Conservation (phyloP, 2,888 invertebrate genomes). For the Terebella lapidaria region DNA sequence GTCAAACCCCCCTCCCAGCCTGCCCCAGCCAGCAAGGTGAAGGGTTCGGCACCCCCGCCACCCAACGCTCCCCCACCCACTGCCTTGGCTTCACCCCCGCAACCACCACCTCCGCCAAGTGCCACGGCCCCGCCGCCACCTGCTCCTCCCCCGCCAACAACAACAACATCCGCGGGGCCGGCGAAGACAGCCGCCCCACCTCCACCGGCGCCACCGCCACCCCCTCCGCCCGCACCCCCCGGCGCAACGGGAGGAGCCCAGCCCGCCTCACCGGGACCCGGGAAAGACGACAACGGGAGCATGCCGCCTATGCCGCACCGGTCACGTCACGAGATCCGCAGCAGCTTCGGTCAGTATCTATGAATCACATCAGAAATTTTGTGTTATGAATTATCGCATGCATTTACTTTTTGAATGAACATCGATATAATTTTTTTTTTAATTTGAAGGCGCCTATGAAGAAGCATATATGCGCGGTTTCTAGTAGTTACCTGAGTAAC, state of each 20-base stretch:
- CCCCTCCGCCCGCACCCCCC: constrained; percentile 7
- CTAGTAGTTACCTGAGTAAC: too few relatives aligned
- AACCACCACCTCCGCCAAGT: constrained; percentile 53
- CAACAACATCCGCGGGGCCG: neutral
- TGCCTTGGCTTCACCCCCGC: constrained; percentile 31
- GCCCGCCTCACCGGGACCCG: neutral
- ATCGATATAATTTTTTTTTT: neutral
- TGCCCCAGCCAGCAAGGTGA: too few relatives aligned
- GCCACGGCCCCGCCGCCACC: constrained; percentile 89
- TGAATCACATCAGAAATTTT: too few relatives aligned
- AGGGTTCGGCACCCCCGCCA: constrained; percentile 51
- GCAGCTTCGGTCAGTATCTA: too few relatives aligned
- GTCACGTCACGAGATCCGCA: neutral
- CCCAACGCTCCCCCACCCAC: constrained; percentile 3
- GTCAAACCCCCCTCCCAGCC: constrained; percentile 92
- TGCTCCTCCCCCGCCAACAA: constrained; percentile 75
- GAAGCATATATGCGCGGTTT: too few relatives aligned
- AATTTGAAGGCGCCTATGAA: too few relatives aligned
- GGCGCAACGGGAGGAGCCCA: constrained; percentile 12
- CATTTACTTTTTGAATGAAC: too few relatives aligned
- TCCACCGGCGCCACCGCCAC: constrained; percentile 2
- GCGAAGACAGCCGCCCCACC: constrained; percentile 5
- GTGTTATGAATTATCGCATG: too few relatives aligned
- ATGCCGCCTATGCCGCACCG: constrained; percentile 7
- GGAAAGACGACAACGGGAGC: neutral